A percentile compares a stretch with the other conserved stretches of the same genome.
Conservation (phyloP, 2,113 vertebrate species). For the Heliornis fulica region DNA sequence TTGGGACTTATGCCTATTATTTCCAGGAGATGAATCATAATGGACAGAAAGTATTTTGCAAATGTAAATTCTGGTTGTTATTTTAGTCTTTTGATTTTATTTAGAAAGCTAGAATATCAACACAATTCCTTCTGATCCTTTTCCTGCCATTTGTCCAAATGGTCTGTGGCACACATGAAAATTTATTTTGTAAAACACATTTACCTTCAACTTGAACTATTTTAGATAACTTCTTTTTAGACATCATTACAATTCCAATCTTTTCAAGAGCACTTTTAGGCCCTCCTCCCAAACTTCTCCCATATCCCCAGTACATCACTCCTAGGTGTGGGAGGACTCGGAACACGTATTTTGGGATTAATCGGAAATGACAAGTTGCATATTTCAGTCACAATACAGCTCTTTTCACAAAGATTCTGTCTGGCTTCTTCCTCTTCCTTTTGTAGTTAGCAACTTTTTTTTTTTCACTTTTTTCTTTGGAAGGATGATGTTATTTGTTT, state of each 20-base stretch:
- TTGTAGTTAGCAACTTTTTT: not conserved
- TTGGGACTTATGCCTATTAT: not conserved
- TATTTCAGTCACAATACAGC: not conserved
- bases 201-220: not conserved
- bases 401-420: not conserved
- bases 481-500: accelerated
- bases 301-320: not conserved
- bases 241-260: not conserved
- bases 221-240: not conserved
- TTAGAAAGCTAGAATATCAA: not conserved
- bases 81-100: not conserved
- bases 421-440: not conserved
- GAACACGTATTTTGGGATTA: not conserved
- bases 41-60: not conserved
- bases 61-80: not conserved
- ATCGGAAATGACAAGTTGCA: not conserved
- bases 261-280: not conserved
- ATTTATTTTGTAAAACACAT: not conserved
- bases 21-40: not conserved
- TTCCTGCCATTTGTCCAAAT: not conserved
- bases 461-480: not conserved
- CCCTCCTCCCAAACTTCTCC: not conserved
- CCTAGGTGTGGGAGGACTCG: not conserved
- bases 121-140: not conserved
- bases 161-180: not conserved